Percentiles rank a stretch among this genome's conserved stretches.
Conservation (phyloP, 2,888 invertebrate species). For the Oegoconia quadripuncta region DNA sequence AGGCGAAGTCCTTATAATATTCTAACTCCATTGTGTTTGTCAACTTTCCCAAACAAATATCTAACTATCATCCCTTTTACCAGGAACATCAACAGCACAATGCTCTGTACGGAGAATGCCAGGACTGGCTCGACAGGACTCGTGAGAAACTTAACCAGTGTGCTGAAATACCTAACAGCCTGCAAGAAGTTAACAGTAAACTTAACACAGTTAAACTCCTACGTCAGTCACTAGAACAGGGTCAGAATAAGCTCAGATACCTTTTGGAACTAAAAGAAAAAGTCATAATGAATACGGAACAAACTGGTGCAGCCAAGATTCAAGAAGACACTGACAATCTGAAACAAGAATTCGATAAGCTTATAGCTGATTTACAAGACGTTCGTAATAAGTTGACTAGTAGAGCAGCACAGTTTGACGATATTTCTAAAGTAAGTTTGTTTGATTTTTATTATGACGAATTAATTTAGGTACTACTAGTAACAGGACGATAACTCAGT, state of each 20-base stretch:
- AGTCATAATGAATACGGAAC: conserved; percentile 95
- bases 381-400: conserved; percentile 86
- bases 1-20: neutral
- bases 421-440: conserved; percentile 85
- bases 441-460: neutral
- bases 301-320: conserved; percentile 91
- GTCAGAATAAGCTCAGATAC: conserved; percentile 84
- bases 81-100: conserved; percentile 96
- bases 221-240: conserved; percentile 94
- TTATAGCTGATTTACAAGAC: conserved; percentile 89
- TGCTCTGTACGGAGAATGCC: conserved; percentile 94
- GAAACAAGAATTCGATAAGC: conserved; percentile 93
- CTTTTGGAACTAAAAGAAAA: conserved; percentile 94
- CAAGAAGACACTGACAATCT: conserved; percentile 94
- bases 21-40: neutral
- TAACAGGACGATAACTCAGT: too few relatives aligned
- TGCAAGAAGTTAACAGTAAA: conserved; percentile 91
- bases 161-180: conserved; percentile 87
- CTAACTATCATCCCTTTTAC: conserved; percentile 11
- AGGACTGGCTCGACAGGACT: conserved; percentile 95
- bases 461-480: neutral
- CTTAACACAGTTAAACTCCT: conserved; percentile 91
- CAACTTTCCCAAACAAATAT: neutral
- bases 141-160: conserved; percentile 91
- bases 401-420: conserved; percentile 89